Conservation (phyloP, 2,113 vertebrate species). For the Columba janthina region DNA sequence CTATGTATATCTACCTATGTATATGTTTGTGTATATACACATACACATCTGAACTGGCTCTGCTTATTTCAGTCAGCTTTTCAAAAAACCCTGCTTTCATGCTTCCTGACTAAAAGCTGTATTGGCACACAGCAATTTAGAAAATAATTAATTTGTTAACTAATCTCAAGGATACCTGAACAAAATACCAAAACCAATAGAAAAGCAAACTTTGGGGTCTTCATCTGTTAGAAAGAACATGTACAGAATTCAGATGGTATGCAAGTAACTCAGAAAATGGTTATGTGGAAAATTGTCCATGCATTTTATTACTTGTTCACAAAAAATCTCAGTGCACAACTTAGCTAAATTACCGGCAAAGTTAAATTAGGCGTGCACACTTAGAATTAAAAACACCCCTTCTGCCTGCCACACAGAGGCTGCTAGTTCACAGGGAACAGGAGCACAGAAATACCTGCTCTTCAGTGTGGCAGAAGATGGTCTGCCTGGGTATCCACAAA, state of each 20-base stretch:
- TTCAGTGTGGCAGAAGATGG: background rate
- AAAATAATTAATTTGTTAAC: conserved; percentile 62
- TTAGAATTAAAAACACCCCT: conserved; percentile 34
- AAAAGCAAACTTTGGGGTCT: conserved; percentile 39
- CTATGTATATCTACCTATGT: background rate
- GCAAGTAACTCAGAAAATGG: conserved; percentile 49
- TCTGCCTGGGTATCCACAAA: background rate
- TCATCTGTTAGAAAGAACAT: conserved; percentile 23
- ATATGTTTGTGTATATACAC: background rate
- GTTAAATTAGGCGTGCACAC: conserved; percentile 60
- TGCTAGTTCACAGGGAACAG: background rate
- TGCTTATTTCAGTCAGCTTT: background rate
- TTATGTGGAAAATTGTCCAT: conserved; percentile 56
- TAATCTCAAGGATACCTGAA: conserved; percentile 59
- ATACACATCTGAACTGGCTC: background rate
- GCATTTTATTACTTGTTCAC: conserved; percentile 64
- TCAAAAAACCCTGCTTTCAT: background rate
- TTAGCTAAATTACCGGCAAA: conserved; percentile 55
- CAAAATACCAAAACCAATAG: conserved; percentile 27
- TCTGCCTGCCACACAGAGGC: background rate
- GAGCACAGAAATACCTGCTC: background rate
- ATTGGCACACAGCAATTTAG: conserved; percentile 42
- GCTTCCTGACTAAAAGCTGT: background rate
- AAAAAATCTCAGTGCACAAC: conserved; percentile 59
- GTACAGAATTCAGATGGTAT: conserved; percentile 13